phyloP scores from a whole-genome alignment of 1,140 invertebrate species.

The Aradophagus sp. region DNA sequence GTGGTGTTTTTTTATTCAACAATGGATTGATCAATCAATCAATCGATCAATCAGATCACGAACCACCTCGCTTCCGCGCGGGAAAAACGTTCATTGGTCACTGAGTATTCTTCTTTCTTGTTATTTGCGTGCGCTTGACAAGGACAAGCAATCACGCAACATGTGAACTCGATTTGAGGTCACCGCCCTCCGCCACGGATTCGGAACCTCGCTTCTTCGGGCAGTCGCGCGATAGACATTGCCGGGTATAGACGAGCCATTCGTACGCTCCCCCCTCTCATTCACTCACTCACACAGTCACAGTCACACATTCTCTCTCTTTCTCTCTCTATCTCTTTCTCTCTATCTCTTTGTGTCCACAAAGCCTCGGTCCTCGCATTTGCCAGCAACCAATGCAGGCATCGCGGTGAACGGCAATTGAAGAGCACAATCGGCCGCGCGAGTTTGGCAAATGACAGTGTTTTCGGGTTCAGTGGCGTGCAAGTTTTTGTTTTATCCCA shows the following conservation, averaged over 20 bases:
- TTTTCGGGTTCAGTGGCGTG: conserved; percentile 43
- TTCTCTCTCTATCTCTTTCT: conserved; percentile 18
- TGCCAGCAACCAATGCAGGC: conserved; percentile 11
- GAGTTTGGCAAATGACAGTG: conserved; percentile 50
- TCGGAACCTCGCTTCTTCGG: conserved; percentile 26
- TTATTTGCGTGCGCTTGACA: not conserved
- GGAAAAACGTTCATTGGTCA: too few relatives aligned
- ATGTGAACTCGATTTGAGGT: conserved; percentile 49
- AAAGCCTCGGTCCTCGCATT: conserved; percentile 10
- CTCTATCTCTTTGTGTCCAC: conserved; percentile 10
- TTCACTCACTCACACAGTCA: too few relatives aligned
- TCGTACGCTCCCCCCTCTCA: not conserved
- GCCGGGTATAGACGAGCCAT: conserved; percentile 13
- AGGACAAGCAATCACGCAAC: conserved; percentile 6
- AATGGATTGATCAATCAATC: too few relatives aligned
- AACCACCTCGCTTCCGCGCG: too few relatives aligned
- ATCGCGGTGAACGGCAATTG: conserved; percentile 24
- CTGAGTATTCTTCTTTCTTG: conserved; percentile 1
- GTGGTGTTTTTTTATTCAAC: too few relatives aligned
- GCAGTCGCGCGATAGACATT: conserved; percentile 50
- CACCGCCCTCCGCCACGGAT: conserved; percentile 49
- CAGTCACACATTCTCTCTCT: conserved; percentile 23
- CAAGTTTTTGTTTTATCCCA: conserved; percentile 43
- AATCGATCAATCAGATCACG: too few relatives aligned
- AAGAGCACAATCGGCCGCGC: conserved; percentile 26